Evolutionary conservation across 2,888 invertebrate genomes (phyloP), one percentile per base, ranked within the genome.

Genomic region (Athalia rosae): DNA sequence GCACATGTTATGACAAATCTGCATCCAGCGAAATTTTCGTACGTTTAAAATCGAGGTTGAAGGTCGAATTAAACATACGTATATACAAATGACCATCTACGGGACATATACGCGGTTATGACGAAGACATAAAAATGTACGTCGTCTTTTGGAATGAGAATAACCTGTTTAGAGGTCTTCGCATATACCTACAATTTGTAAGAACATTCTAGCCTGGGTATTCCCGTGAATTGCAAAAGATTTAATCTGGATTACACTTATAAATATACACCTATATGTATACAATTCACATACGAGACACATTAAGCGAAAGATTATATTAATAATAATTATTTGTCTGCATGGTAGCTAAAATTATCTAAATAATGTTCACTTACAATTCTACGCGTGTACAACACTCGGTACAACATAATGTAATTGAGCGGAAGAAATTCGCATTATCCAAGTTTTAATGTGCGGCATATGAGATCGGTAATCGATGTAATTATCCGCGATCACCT

Each of bases 1-100:
- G 41, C 11, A 67, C 53, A 53, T 67, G 13, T 67, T 41, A 7
- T 11, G 28, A 67, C 11, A 9, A 11, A 41, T 50, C 28, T 28
- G 28, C 28, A 11, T n/a, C 6, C 15, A 15, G 9, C 67, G 4
- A 50, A 67, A 28, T 15, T 48, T 8, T 8, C 28, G 8, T 9
- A 50, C 15, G 13, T 9, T 11, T 9, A 59, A 13, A 13, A 13
- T 50, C 50, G 28, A 67, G 67, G 67, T 8, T 50, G 50, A 67
- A 50, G 67, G 67, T 50, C 67, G 28, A 11, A 50, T 53, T 15
- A 53, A 67, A 53, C 53, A 50, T 28, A 28, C 28, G 28, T 28
- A 28, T 28, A 28, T 28, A n/a, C n/a, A 28, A 28, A 28, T 28
- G 28, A 28, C 28, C 28, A 28, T 28, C 28, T 28, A 28, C 28